Evolutionary conservation across 1,140 invertebrate genomes (phyloP).

Genomic region (Nasonia longicornis): DNA sequence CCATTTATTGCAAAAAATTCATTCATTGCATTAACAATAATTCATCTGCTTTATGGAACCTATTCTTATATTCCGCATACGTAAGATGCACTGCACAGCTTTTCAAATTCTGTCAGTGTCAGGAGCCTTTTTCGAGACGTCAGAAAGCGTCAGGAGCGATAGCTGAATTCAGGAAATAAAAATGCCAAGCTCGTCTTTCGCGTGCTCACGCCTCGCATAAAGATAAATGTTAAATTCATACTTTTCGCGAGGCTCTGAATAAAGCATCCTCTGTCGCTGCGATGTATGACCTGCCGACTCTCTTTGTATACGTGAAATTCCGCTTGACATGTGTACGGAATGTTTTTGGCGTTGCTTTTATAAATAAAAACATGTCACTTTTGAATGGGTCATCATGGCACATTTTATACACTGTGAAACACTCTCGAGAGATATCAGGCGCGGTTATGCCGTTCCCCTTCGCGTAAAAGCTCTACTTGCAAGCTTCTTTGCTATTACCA

Average conservation of each 20-base stretch:
- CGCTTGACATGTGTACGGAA: too few relatives aligned
- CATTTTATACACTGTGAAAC: not conserved
- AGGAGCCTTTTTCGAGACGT: not conserved
- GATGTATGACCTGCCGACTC: too few relatives aligned
- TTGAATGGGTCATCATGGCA: too few relatives aligned
- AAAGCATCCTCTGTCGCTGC: not conserved
- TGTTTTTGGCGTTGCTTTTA: too few relatives aligned
- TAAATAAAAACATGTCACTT: too few relatives aligned
- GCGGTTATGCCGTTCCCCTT: not conserved
- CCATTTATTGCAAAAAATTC: too few relatives aligned
- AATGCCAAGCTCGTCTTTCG: not conserved
- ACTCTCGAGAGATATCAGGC: too few relatives aligned
- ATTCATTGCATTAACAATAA: too few relatives aligned
- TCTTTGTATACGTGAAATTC: too few relatives aligned
- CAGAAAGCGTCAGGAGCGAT: not conserved
- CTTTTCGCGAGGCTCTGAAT: not conserved
- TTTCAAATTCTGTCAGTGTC: not conserved
- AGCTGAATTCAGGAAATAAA: not conserved
- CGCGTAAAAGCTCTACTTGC: not conserved
- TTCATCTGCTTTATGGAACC: too few relatives aligned
- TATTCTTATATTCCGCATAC: not conserved
- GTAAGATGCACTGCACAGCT: not conserved
- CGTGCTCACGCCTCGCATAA: not conserved
- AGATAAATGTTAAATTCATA: not conserved
- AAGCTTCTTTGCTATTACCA: not conserved